Percentiles rank a stretch among this genome's conserved stretches.
phyloP scores from a whole-genome alignment of 1,140 invertebrate species.

The Aethina tumida region DNA sequence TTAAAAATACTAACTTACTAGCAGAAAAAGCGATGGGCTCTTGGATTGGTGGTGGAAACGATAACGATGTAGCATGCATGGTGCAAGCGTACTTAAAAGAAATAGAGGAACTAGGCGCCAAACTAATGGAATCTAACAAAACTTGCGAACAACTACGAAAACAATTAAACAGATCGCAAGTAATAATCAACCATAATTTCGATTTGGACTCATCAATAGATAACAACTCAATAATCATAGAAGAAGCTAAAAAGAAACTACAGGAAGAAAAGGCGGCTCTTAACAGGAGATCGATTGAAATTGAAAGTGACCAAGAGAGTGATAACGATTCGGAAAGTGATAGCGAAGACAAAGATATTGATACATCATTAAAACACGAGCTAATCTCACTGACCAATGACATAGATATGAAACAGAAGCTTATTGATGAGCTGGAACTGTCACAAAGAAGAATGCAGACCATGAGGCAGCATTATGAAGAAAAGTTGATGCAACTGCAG shows the following conservation, averaged over 20 bases:
- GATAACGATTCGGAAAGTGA: conserved; percentile 50
- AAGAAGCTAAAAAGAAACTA: conserved; percentile 57
- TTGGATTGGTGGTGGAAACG: conserved; percentile 48
- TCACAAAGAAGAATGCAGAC: conserved; percentile 74
- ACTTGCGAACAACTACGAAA: conserved; percentile 71
- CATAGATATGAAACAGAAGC: conserved; percentile 83
- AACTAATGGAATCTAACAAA: conserved; percentile 80
- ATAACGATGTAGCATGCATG: conserved; percentile 55
- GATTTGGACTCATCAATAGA: conserved; percentile 18
- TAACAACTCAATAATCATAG: conserved; percentile 40
- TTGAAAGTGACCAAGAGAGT: conserved; percentile 29
- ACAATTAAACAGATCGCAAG: conserved; percentile 33
- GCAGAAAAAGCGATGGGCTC: conserved; percentile 65
- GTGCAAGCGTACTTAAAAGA: conserved; percentile 80
- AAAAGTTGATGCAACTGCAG: conserved; percentile 83
- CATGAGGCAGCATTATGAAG: conserved; percentile 87
- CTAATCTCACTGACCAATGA: conserved; percentile 78
- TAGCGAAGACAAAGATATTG: conserved; percentile 43
- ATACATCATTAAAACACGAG: conserved; percentile 47
- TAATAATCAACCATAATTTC: conserved; percentile 21
- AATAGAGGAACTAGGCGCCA: conserved; percentile 81
- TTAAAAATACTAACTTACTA: conserved; percentile 68
- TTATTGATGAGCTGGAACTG: conserved; percentile 89
- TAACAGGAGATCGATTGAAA: conserved; percentile 24
- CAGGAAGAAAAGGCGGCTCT: conserved; percentile 45